These are phyloP conservation scores for Aromia moschata DNA, from an alignment of 2,888 invertebrate species.

Conservation along the genomic window DNA sequence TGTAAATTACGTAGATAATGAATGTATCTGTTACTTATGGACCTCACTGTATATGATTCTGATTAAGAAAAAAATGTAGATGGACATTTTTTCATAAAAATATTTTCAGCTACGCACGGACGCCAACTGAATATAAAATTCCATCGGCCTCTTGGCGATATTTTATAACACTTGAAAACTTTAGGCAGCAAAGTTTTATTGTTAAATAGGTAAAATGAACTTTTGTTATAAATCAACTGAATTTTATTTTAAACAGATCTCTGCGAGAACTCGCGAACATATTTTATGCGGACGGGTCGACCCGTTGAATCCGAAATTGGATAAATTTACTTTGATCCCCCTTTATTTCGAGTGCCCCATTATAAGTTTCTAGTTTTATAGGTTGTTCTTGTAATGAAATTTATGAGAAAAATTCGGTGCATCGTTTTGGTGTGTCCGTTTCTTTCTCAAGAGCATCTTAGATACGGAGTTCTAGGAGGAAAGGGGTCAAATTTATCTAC, in stretches of 20 bases:
- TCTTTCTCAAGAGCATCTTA: too few species aligned
- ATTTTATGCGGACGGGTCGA: slow-evolving; percentile 14
- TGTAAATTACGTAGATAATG: too few species aligned
- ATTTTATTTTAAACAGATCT: slow-evolving; percentile 23
- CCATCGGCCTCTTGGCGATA: slow-evolving; percentile 9
- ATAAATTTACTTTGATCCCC: slow-evolving; percentile 13
- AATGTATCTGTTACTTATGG: too few species aligned
- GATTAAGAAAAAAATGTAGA: too few species aligned
- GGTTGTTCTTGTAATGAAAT: background rate
- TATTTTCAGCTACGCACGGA: background rate
- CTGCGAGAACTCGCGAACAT: slow-evolving; percentile 7
- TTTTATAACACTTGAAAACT: slow-evolving; percentile 17
- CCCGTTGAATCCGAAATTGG: slow-evolving; percentile 20
- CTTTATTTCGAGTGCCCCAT: slow-evolving; percentile 19
- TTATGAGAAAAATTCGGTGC: background rate
- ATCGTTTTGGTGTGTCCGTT: too few species aligned
- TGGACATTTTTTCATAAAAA: background rate
- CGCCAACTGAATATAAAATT: slow-evolving; percentile 9
- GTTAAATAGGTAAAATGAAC: slow-evolving; percentile 24
- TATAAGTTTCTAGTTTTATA: slow-evolving; percentile 5
- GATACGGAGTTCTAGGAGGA: too few species aligned
- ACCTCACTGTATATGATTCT: too few species aligned
- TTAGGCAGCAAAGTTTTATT: slow-evolving; percentile 16
- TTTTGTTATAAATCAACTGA: slow-evolving; percentile 26
- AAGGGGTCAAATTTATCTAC: too few species aligned